A percentile compares a stretch with the other conserved stretches of the same genome.
phyloP scores from a whole-genome alignment of 2,888 invertebrate genomes.

The Apotomis betuletana region DNA sequence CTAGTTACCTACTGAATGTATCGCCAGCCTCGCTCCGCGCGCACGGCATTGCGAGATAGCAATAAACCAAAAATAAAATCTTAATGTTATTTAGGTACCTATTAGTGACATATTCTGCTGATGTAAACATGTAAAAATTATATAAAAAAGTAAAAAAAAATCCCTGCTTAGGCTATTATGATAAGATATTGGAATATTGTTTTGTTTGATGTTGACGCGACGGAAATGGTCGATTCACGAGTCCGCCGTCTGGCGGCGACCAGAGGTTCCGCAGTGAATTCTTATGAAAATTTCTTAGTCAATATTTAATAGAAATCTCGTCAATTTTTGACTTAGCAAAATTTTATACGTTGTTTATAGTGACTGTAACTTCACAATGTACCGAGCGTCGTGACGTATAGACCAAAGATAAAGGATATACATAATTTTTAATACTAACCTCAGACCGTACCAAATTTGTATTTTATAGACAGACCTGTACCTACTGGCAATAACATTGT shows the following conservation, averaged over 20 bases:
- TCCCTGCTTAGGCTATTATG: constrained; percentile 80
- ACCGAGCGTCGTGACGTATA: constrained; percentile 77
- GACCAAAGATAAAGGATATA: constrained; percentile 82
- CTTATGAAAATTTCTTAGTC: constrained; percentile 83
- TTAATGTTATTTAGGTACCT: constrained; percentile 80
- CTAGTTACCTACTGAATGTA: constrained; percentile 70
- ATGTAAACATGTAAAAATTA: constrained; percentile 79
- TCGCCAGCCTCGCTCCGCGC: constrained; percentile 58
- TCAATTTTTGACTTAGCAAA: constrained; percentile 84
- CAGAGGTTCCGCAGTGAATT: constrained; percentile 77
- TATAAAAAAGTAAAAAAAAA: constrained; percentile 75
- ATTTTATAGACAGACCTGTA: constrained; percentile 70
- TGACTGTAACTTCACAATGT: constrained; percentile 73
- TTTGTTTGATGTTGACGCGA: constrained; percentile 71
- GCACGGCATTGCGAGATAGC: constrained; percentile 76
- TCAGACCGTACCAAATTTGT: constrained; percentile 81
- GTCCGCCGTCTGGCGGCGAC: constrained; percentile 56
- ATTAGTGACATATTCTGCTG: constrained; percentile 79
- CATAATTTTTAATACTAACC: constrained; percentile 79
- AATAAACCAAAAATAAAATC: constrained; percentile 83
- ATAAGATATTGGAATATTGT: constrained; percentile 78
- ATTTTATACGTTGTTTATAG: constrained; percentile 83
- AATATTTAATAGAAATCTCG: constrained; percentile 80
- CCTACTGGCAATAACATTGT: constrained; percentile 55
- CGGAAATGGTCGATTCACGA: constrained; percentile 69